These are phyloP conservation scores for Callyntrura sp. DNA, from an alignment of 2,888 invertebrate species.

Conservation along the genomic window DNA sequence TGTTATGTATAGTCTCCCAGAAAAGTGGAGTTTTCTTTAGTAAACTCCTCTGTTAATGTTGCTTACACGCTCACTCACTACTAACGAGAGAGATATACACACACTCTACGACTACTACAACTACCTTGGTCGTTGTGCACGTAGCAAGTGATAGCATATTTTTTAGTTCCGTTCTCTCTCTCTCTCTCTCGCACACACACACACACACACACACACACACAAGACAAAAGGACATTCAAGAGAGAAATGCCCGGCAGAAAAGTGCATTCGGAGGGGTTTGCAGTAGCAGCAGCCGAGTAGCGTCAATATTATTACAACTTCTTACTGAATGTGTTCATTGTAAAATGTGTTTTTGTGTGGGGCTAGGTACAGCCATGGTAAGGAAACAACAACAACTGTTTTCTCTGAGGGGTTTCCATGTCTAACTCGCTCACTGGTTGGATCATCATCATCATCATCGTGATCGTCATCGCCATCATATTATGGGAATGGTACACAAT, in stretches of 20 bases:
- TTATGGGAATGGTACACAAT: neutral
- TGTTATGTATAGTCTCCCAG: neutral
- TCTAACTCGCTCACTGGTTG: constrained; percentile 25
- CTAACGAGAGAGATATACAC: neutral
- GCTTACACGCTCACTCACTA: constrained; percentile 25
- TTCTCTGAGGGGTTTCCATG: constrained; percentile 42
- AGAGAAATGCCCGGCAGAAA: constrained; percentile 51
- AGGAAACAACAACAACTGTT: constrained; percentile 39
- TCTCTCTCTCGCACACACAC: too few relatives aligned
- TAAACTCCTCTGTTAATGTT: constrained; percentile 32
- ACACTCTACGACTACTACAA: neutral
- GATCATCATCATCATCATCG: constrained; percentile 12
- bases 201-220: too few relatives aligned
- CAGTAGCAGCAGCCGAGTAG: too few relatives aligned
- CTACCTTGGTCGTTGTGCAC: neutral
- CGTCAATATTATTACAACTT: constrained; percentile 36
- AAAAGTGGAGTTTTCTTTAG: constrained; percentile 14
- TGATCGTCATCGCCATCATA: neutral
- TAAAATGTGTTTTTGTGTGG: neutral
- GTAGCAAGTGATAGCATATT: neutral
- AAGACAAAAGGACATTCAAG: constrained; percentile 59
- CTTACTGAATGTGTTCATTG: neutral
- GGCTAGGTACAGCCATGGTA: neutral
- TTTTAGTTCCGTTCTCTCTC: constrained; percentile 9
- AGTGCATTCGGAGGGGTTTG: constrained; percentile 53